Base-by-base conservation (phyloP, 2,797 vertebrate genomes). In the Clarias fuscus region DNA sequence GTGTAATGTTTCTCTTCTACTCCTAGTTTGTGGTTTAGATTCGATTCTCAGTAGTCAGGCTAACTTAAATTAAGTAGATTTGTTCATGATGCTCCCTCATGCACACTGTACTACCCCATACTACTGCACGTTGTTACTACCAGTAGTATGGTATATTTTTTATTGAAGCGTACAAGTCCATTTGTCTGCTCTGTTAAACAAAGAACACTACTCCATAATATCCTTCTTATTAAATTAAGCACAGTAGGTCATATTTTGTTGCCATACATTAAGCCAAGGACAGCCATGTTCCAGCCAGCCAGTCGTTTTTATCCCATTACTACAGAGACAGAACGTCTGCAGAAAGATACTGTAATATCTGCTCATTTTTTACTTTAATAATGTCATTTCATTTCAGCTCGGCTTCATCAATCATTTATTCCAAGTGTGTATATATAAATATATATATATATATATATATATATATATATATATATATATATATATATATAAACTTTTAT, bases 391-490 rank as follows among this genome's bases (percentile, higher is more conserved):
- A 77, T 86, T 85, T 86, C 61, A 64, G 70, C 43, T 88, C 86
- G 72, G 65, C 73, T 78, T 88, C 85, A 88, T 90, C 85, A 88
- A 85, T 90, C 88, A 86, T 88, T 72, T 78, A 89, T 73, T 84
- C 4, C 37, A 82, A 65, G 85, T 85, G 85, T 88, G 7, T 86
- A 37, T 1, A 37, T 5, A 40, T 40, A 40, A 2, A 5, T 43
- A 43, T 43, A 43, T 6, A 43, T 43, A 43, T 43, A 43, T 43
- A 43, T 6, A 43, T 6, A 43, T 43, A 4, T 43, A 43, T 86
- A 37, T 1, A 37, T 5, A 40, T 40, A 40, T 40, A 5, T 43
- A 43, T 43, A 43, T 6, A 43, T 43, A 43, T 43, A 43, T 43
- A 43, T 6, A 43, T 6, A 43, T 43, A 4, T 43, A 43, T 86